Evolutionary conservation across 2,797 vertebrate species (phyloP).

Genomic region (Poeciliopsis paucimaculata): DNA sequence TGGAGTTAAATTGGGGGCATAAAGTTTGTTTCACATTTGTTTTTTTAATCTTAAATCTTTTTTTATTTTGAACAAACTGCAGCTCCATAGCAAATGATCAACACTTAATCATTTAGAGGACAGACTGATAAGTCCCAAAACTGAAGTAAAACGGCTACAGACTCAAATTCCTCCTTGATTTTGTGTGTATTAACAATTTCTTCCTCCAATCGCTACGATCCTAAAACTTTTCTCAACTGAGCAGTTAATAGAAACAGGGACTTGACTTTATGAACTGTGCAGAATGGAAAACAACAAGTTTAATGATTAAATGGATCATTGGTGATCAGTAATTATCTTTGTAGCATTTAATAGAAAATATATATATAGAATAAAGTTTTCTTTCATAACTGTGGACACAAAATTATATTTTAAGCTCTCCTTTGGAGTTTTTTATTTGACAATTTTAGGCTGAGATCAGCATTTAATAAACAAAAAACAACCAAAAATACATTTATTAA

Average conservation of each 20-base stretch:
- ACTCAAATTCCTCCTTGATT: background rate
- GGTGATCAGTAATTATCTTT: background rate
- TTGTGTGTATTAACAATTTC: background rate
- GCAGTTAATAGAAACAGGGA: background rate
- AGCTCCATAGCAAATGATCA: background rate
- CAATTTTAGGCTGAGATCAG: background rate
- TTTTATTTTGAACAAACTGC: no score
- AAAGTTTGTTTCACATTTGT: no score
- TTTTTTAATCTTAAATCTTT: no score
- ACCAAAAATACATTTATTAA: background rate
- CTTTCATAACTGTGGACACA: background rate
- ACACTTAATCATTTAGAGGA: background rate
- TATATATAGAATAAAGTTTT: background rate
- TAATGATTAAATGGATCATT: background rate
- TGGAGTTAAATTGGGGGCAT: no score
- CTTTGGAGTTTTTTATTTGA: background rate
- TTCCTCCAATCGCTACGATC: background rate
- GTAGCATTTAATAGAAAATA: background rate
- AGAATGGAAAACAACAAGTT: background rate
- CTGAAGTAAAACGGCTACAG: background rate
- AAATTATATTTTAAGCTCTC: background rate
- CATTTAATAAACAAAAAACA: background rate
- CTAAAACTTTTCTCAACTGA: background rate
- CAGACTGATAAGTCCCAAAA: background rate
- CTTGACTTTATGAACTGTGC: background rate